Evolutionary conservation across 2,888 invertebrate species (phyloP).

Genomic region (Leucophora obtusa): DNA sequence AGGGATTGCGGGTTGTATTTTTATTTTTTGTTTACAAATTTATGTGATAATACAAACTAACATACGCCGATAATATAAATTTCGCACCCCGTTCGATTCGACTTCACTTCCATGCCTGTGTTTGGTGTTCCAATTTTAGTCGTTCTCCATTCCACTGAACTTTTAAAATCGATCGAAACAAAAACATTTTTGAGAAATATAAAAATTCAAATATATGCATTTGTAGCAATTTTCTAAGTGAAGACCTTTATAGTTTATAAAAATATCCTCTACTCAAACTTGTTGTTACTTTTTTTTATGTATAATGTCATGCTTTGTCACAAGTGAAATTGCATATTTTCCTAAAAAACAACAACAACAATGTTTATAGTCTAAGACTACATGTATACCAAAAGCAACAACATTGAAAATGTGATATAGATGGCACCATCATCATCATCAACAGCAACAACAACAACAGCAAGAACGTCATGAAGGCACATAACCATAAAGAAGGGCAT

Average conservation of each 20-base stretch:
- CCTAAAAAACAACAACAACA: slow-evolving; percentile 9
- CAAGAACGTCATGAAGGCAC: slow-evolving; percentile 33
- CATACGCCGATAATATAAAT: too few relatives aligned
- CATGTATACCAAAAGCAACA: not conserved
- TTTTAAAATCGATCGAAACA: too few relatives aligned
- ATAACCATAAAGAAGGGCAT: slow-evolving; percentile 64
- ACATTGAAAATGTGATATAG: slow-evolving; percentile 48
- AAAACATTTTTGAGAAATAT: too few relatives aligned
- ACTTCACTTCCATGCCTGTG: too few relatives aligned
- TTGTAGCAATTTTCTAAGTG: slow-evolving; percentile 23
- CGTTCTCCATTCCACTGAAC: too few relatives aligned
- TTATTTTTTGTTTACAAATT: too few relatives aligned
- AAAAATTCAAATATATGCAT: not conserved
- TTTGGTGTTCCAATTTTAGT: too few relatives aligned
- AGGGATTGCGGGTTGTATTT: too few relatives aligned
- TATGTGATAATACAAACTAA: too few relatives aligned
- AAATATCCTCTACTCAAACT: not conserved
- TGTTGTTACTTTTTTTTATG: not conserved
- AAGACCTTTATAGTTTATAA: slow-evolving; percentile 15
- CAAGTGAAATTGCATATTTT: slow-evolving; percentile 60
- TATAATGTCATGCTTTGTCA: slow-evolving; percentile 37
- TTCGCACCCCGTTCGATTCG: too few relatives aligned
- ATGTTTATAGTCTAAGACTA: slow-evolving; percentile 9
- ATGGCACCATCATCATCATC: slow-evolving; percentile 55
- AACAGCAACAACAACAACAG: slow-evolving; percentile 2